Conservation (phyloP, 2,888 invertebrate genomes). For the Belgica antarctica region DNA sequence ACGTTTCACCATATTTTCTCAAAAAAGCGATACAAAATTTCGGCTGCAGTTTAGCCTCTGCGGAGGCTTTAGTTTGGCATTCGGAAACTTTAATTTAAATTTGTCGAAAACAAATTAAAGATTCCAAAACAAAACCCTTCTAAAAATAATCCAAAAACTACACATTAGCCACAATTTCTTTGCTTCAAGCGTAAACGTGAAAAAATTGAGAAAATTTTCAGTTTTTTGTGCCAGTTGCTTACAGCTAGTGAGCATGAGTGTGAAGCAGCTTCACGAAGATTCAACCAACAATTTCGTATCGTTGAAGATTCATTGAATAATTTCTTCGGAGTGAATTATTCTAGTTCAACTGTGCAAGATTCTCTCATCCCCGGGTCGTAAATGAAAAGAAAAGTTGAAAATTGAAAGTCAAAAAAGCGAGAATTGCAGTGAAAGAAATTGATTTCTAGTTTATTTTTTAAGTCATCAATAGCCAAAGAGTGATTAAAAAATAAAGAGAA, state of each 20-base stretch:
- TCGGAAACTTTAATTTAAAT: too few species aligned
- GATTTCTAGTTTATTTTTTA: too few species aligned
- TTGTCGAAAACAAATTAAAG: too few species aligned
- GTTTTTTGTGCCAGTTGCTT: slow-evolving; percentile 40
- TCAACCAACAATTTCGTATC: slow-evolving; percentile 24
- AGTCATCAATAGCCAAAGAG: too few species aligned
- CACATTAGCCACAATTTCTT: too few species aligned
- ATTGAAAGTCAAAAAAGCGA: slow-evolving; percentile 18
- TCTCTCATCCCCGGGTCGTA: neutral
- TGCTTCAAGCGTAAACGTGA: neutral
- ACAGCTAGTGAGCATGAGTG: slow-evolving; percentile 36
- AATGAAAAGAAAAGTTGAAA: slow-evolving; percentile 36
- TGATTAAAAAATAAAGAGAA: slow-evolving; percentile 1
- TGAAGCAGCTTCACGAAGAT: slow-evolving; percentile 33
- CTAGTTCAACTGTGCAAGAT: slow-evolving; percentile 36
- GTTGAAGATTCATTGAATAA: slow-evolving; percentile 13
- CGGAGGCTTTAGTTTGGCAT: too few species aligned
- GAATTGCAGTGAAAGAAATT: neutral
- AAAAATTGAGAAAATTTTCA: slow-evolving; percentile 39
- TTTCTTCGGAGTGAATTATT: slow-evolving; percentile 6
- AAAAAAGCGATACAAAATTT: neutral
- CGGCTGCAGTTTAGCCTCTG: too few species aligned
- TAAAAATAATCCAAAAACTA: neutral
- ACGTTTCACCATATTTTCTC: neutral
- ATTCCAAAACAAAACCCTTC: neutral